Conservation (phyloP, 2,888 invertebrate genomes). For the Gnatocerus cornutus region DNA sequence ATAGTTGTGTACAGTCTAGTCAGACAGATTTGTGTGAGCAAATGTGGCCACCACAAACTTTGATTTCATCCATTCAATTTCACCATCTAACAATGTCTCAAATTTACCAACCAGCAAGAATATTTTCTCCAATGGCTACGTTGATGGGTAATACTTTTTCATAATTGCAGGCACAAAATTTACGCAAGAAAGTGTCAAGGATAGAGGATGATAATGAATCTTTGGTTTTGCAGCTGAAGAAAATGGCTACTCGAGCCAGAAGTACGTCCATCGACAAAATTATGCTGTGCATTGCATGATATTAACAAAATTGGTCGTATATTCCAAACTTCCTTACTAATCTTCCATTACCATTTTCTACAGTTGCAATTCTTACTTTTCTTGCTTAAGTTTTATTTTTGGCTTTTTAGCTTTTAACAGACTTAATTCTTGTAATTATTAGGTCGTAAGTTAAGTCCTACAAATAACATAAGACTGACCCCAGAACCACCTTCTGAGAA, state of each 20-base stretch:
- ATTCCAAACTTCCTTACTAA: conserved; percentile 29
- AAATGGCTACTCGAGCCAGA: conserved; percentile 92
- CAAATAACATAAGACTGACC: conserved; percentile 75
- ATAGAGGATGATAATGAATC: conserved; percentile 98
- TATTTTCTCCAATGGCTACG: conserved; percentile 67
- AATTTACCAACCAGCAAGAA: conserved; percentile 60
- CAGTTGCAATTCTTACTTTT: conserved; percentile 68
- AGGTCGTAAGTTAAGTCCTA: conserved; percentile 82
- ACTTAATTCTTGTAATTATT: conserved; percentile 50
- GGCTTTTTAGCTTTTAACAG: conserved; percentile 30
- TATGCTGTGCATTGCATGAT: conserved; percentile 33
- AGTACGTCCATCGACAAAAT: conserved; percentile 74
- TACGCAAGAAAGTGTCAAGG: conserved; percentile 91
- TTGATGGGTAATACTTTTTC: conserved; percentile 66
- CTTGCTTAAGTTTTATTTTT: conserved; percentile 55
- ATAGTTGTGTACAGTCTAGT: conserved; percentile 20
- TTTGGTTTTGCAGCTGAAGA: conserved; percentile 94
- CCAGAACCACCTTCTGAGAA: conserved; percentile 80
- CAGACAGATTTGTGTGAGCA: conserved; percentile 42
- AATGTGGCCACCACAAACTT: conserved; percentile 24
- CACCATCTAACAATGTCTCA: conserved; percentile 60
- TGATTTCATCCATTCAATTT: conserved; percentile 58
- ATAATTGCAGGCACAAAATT: conserved; percentile 85
- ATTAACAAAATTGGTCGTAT: conserved; percentile 38
- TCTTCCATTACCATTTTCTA: conserved; percentile 71